Evolutionary conservation across 2,113 vertebrate species (phyloP).

Genomic region (Cyprinodon tularosa): DNA sequence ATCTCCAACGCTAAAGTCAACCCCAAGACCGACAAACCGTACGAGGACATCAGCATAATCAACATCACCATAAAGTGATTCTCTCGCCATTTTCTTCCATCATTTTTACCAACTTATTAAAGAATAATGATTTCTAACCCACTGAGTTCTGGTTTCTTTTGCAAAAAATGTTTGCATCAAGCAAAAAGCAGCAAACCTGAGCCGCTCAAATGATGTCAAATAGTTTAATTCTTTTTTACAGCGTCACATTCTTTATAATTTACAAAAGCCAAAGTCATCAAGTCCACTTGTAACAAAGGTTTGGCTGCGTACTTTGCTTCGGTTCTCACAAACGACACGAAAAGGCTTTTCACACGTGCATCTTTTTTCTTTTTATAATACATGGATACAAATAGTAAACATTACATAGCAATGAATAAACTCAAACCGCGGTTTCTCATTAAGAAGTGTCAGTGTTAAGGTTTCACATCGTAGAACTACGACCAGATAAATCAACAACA

Average conservation of each 20-base stretch:
- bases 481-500: not conserved
- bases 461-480: constrained; percentile 34
- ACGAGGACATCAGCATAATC: constrained; percentile 98
- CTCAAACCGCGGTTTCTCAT: constrained; percentile 56
- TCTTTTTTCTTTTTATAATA: constrained; percentile 47
- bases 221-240: constrained; percentile 69
- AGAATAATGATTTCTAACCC: not conserved
- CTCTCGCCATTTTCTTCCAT: accelerated
- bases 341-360: constrained; percentile 65
- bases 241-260: constrained; percentile 71
- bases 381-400: constrained; percentile 72
- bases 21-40: constrained; percentile 98
- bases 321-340: constrained; percentile 44
- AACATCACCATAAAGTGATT: constrained; percentile 95
- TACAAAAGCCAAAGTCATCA: constrained; percentile 71
- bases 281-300: constrained; percentile 69
- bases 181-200: not conserved
- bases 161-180: not conserved
- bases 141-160: not conserved
- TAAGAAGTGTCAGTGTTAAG: constrained; percentile 44
- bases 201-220: constrained; percentile 17
- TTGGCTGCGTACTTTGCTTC: constrained; percentile 68
- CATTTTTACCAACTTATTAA: constrained; percentile 25
- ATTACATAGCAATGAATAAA: constrained; percentile 76
- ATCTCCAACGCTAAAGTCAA: constrained; percentile 97